phyloP scores from a whole-genome alignment of 64 coral and sea anemone genomes.

The Montipora sp. region DNA sequence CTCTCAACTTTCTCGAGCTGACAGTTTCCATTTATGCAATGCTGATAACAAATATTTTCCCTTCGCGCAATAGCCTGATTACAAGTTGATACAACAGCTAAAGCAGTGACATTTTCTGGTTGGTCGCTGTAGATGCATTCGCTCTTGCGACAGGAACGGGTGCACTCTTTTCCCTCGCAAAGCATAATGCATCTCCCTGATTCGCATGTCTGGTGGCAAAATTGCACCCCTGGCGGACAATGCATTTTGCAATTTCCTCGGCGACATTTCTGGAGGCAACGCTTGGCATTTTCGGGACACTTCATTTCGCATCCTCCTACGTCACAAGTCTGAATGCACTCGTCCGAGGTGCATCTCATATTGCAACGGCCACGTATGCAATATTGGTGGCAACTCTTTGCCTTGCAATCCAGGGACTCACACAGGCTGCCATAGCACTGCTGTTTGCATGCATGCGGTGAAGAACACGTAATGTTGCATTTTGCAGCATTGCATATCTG shows the following conservation, averaged over 20 bases:
- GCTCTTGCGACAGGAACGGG: constrained; percentile 51
- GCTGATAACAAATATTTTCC: constrained; percentile 35
- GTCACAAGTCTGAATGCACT: constrained; percentile 74
- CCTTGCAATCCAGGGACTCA: constrained; percentile 67
- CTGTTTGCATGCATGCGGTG: constrained; percentile 63
- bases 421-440: constrained; percentile 71
- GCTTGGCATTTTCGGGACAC: constrained; percentile 50
- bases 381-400: constrained; percentile 66
- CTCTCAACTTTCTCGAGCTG: not conserved
- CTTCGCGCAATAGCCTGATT: constrained; percentile 33
- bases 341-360: constrained; percentile 75
- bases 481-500: constrained; percentile 75
- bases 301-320: constrained; percentile 82
- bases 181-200: constrained; percentile 69
- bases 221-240: constrained; percentile 61
- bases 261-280: constrained; percentile 78
- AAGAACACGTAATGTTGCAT: constrained; percentile 67
- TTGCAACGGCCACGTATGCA: constrained; percentile 76
- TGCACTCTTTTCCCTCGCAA: constrained; percentile 74
- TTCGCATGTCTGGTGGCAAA: constrained; percentile 77
- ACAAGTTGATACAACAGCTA: constrained; percentile 26
- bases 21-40: constrained; percentile 21
- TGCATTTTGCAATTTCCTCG: constrained; percentile 81
- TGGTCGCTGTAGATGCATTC: constrained; percentile 47
- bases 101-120: not conserved